Percentiles rank a stretch among this genome's conserved stretches.
These are phyloP conservation scores for Cricetomys ansorgei DNA, from an alignment of 2,113 vertebrate genomes.

Conservation along the genomic window DNA sequence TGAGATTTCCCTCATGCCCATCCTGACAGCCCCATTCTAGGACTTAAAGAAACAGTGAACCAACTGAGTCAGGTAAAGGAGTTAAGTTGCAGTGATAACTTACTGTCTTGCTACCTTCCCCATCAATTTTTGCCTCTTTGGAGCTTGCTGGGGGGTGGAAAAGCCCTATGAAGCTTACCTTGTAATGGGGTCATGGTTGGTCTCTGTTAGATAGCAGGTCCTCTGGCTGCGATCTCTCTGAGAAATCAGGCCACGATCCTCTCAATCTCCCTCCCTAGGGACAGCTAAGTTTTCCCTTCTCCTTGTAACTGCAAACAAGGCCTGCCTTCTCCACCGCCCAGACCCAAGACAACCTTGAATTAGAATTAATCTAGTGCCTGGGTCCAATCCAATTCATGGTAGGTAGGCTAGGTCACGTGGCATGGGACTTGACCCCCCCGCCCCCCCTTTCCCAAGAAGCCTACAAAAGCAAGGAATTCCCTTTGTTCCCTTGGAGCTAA, in stretches of 20 bases:
- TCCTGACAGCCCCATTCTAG: background rate
- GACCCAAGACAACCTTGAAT: background rate
- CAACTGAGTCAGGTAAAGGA: background rate
- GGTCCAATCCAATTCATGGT: background rate
- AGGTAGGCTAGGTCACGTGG: background rate
- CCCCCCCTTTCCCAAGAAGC: background rate
- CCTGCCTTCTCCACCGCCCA: background rate
- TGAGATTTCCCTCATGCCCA: background rate
- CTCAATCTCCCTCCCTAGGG: background rate
- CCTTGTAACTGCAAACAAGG: background rate
- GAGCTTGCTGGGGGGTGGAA: background rate
- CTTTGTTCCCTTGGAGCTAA: background rate
- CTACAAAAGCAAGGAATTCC: background rate
- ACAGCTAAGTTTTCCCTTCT: background rate
- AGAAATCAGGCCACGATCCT: background rate
- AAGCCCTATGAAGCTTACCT: fast-evolving
- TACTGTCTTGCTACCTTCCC: background rate
- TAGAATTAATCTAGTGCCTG: background rate
- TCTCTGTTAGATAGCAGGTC: background rate
- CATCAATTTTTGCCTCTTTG: background rate
- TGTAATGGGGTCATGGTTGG: background rate
- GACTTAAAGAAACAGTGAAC: background rate
- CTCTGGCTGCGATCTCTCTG: background rate
- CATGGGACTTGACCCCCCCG: background rate
- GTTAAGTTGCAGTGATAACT: background rate